phyloP scores from a whole-genome alignment of 2,797 vertebrate species.

The Selene dorsalis region DNA sequence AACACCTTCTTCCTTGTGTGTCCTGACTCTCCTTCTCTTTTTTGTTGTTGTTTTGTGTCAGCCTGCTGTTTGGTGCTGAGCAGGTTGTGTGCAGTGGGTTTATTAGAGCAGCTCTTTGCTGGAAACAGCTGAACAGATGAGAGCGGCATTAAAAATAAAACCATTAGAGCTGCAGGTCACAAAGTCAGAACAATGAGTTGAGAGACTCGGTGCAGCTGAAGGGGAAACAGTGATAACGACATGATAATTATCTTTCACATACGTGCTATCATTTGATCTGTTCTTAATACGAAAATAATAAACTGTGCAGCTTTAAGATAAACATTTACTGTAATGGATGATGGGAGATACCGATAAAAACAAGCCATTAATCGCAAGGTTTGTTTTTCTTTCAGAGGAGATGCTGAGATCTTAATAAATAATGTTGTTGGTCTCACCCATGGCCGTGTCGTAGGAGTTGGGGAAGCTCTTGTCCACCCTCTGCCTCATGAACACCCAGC shows the following conservation, averaged over 20 bases:
- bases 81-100: not conserved
- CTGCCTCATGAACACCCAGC: slow-evolving; percentile 99
- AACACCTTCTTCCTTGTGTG: not conserved
- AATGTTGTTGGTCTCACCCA: slow-evolving; percentile 88
- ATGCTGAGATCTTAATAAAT: slow-evolving; percentile 33
- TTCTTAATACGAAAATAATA: not conserved
- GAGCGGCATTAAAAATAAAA: not conserved
- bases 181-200: not conserved
- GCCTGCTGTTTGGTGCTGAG: not conserved
- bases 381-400: slow-evolving; percentile 20
- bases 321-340: not conserved
- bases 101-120: not conserved
- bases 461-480: slow-evolving; percentile 99
- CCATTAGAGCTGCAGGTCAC: not conserved
- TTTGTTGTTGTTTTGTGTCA: not conserved
- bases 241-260: not conserved
- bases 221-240: not conserved
- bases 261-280: not conserved
- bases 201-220: not conserved
- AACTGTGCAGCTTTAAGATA: not conserved
- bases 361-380: slow-evolving; percentile 38
- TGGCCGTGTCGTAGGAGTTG: slow-evolving; percentile 96
- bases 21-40: not conserved
- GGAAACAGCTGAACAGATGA: not conserved
- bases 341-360: slow-evolving; percentile 54